Base-by-base conservation (phyloP, 1,140 invertebrate species). In the Bombus impatiens region DNA sequence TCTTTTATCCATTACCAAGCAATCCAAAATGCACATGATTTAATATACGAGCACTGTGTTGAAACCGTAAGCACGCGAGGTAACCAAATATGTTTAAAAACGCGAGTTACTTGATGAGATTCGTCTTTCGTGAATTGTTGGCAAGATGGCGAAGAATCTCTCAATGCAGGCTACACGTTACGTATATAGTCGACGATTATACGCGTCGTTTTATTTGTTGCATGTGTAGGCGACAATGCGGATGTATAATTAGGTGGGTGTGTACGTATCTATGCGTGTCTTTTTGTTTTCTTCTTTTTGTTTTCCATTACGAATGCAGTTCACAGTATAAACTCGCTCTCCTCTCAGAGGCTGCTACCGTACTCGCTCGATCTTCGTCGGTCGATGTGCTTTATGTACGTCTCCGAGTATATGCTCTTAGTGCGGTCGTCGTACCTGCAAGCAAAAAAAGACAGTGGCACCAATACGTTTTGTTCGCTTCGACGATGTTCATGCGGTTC, bases 371-470 rank as follows among this genome's bases (percentile, higher is more conserved):
- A 96, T 93, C 96, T 95, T 91, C 96, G 92, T 81, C 96, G 94
- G 91, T 96, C 96, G 91, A 95, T 95, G 92, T 96, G 96, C 92
- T 96, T 96, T 74, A 97, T 94, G 92, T 97, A 97, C 28, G 97
- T 97, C 93, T 97, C 97, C 53, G 97, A 97, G 93, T 97, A 97
- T 90, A 97, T 96, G 92, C 96, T 97, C 93, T 96, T 96, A 65
- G 97, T 97, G 84, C 97, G 95, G 92, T 97, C 97, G 91, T 97
- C 97, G 93, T 97, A 97, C 93, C 95, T 95, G 93, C 5, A 94
- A 95, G 47, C 44, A 88, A 37, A 87, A 88, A 77, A 42, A 35
- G 25, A 74, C 25, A 80, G 25, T 62, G 44, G n/a, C 57, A 70
- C 32, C 37, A n/a, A 75, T 86, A 82, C 62, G 32, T 70, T 82